Conservation (phyloP, 1,140 invertebrate species). For the Schlechtendalia chinensis region DNA sequence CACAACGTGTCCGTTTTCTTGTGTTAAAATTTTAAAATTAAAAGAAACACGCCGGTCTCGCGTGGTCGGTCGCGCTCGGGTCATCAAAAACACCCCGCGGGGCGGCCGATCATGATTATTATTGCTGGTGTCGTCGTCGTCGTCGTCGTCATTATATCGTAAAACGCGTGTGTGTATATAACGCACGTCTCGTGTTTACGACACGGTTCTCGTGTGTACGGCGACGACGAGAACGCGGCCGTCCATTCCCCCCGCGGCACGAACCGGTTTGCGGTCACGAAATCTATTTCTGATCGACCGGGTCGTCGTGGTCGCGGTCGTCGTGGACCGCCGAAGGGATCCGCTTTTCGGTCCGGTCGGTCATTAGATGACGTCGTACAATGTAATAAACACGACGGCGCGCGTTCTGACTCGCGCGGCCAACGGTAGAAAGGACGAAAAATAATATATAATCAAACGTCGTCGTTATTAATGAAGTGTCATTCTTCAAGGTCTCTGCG, state of each 20-base stretch:
- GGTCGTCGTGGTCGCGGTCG: no score
- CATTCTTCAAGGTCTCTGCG: constrained; percentile 45
- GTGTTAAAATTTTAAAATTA: no score
- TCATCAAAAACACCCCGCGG: constrained; percentile 38
- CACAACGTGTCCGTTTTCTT: no score
- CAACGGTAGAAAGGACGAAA: constrained; percentile 11
- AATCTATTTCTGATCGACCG: constrained; percentile 31
- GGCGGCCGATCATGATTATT: constrained; percentile 33
- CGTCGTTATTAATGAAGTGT: constrained; percentile 50
- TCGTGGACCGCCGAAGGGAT: neutral
- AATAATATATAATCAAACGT: constrained; percentile 34
- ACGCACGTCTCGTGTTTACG: constrained; percentile 7
- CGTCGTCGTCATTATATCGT: constrained; percentile 37
- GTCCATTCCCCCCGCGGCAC: constrained; percentile 22
- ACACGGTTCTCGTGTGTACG: constrained; percentile 12
- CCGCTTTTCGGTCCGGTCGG: constrained; percentile 19
- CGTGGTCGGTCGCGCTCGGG: constrained; percentile 10
- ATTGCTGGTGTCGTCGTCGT: constrained; percentile 9
- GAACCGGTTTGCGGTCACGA: constrained; percentile 46
- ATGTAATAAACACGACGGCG: no score
- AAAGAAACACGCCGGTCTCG: neutral
- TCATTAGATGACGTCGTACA: constrained; percentile 47
- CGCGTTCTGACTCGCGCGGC: no score
- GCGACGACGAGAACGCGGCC: no score
- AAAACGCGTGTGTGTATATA: constrained; percentile 30